These are phyloP conservation scores for Urocynchramus pylzowi DNA, from an alignment of 2,113 vertebrate genomes.

Conservation along the genomic window DNA sequence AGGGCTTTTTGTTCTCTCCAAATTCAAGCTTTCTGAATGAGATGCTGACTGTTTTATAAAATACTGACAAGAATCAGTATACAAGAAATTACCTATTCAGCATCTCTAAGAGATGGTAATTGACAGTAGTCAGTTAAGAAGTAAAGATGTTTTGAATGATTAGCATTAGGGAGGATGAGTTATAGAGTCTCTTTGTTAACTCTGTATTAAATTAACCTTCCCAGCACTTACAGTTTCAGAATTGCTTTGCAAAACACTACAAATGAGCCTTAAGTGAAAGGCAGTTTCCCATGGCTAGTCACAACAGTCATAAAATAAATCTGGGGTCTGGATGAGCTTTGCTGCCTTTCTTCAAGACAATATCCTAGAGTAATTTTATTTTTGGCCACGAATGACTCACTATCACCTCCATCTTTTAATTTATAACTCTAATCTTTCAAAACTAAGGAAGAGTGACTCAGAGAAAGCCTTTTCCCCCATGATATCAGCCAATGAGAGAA, in stretches of 20 bases:
- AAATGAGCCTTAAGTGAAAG: neutral
- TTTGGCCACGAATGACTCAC: neutral
- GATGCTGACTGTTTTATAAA: conserved; percentile 41
- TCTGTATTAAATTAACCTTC: conserved; percentile 31
- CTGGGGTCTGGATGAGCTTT: neutral
- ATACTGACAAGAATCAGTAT: conserved; percentile 53
- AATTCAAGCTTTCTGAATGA: conserved; percentile 46
- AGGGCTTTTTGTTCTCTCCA: conserved; percentile 38
- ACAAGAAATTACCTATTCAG: conserved; percentile 47
- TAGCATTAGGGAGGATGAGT: conserved; percentile 9
- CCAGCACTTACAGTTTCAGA: neutral
- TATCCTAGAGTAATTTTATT: neutral
- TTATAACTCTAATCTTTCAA: neutral
- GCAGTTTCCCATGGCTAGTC: neutral
- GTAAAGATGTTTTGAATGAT: conserved; percentile 38
- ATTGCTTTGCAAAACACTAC: neutral
- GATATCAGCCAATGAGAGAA: neutral
- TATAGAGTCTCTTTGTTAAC: neutral
- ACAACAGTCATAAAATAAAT: neutral
- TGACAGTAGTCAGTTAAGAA: conserved; percentile 47
- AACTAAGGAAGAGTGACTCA: neutral
- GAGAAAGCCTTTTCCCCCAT: neutral
- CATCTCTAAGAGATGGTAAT: conserved; percentile 22
- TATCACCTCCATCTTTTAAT: neutral
- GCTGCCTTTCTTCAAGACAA: neutral